Conservation (phyloP, 2,797 vertebrate genomes). For the Tragelaphus eurycerus region DNA sequence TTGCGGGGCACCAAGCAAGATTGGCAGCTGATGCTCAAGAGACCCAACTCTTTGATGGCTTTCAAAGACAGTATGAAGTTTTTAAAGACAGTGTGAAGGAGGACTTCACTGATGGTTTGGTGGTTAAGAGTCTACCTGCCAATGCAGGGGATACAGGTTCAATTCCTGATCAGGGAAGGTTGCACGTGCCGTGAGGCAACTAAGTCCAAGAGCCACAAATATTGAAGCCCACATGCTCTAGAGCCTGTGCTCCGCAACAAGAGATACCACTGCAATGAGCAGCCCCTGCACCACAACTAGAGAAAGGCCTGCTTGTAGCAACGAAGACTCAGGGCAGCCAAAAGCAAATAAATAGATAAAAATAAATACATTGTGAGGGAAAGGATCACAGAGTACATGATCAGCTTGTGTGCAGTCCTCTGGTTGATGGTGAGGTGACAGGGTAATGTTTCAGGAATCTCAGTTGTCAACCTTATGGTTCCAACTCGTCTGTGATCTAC, state of each 20-base stretch:
- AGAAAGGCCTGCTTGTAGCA: not conserved
- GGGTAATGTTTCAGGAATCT: not conserved
- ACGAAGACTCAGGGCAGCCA: not conserved
- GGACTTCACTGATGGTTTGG: not conserved
- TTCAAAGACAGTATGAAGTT: not conserved
- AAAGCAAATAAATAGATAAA: not conserved
- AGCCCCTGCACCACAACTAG: not conserved
- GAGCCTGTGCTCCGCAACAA: not conserved
- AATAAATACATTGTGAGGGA: not conserved
- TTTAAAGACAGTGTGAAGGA: not conserved
- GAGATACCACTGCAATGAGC: not conserved
- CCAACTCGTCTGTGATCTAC: not conserved
- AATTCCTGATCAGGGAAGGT: not conserved
- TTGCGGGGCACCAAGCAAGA: not conserved
- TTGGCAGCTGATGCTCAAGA: not conserved
- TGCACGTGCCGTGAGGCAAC: not conserved
- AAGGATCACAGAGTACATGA: not conserved
- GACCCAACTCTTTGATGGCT: not conserved
- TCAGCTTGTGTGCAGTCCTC: not conserved
- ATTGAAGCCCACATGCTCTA: accelerated
- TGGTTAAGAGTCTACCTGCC: not conserved
- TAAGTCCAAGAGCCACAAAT: not conserved
- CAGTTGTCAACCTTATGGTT: not conserved
- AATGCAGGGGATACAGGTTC: not conserved
- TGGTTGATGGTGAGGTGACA: not conserved